These are phyloP conservation scores for Cheirogaleus medius DNA, from an alignment of 2,113 vertebrate species.

Conservation along the genomic window DNA sequence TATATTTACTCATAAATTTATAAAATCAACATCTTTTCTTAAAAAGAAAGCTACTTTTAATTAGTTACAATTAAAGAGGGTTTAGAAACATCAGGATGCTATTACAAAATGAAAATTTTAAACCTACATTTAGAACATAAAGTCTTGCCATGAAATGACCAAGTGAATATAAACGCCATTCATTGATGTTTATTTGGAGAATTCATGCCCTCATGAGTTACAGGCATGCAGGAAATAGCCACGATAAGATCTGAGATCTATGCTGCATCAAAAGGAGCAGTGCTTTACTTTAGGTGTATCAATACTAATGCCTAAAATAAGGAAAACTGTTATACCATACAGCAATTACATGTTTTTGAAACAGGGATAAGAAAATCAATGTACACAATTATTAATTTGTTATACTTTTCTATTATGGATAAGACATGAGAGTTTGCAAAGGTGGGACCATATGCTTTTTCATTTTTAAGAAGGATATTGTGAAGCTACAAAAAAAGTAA, in stretches of 20 bases:
- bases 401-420: background rate
- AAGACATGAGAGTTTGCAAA: constrained; percentile 56
- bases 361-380: background rate
- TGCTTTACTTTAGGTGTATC: background rate
- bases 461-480: background rate
- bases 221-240: background rate
- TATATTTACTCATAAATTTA: background rate
- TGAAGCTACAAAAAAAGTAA: background rate
- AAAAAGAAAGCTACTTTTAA: background rate
- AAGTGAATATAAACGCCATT: background rate
- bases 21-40: background rate
- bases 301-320: background rate
- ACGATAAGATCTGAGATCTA: background rate
- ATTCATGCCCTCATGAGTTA: background rate
- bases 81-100: background rate
- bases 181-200: background rate
- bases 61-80: background rate
- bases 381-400: background rate
- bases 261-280: background rate
- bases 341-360: background rate
- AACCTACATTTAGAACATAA: background rate
- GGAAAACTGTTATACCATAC: background rate
- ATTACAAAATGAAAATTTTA: background rate
- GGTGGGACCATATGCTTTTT: constrained; percentile 13
- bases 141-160: background rate